Conservation (phyloP, 2,888 invertebrate genomes). For the Megamerina dolium region DNA sequence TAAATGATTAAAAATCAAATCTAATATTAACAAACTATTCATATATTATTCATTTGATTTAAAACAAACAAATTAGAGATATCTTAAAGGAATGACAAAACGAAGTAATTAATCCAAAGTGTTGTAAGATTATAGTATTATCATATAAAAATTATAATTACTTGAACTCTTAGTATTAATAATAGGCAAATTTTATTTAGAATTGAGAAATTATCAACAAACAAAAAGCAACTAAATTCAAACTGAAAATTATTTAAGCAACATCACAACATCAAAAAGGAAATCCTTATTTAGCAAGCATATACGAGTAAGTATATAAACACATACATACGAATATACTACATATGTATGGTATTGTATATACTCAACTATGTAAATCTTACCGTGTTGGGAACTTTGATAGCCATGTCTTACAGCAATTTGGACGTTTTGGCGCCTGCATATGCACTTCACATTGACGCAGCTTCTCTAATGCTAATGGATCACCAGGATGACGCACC, state of each 20-base stretch:
- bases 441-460: constrained; percentile 89
- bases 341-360: not conserved
- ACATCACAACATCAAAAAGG: constrained; percentile 50
- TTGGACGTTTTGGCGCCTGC: constrained; percentile 70
- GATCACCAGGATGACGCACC: constrained; percentile 74
- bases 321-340: not conserved
- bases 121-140: too few species aligned
- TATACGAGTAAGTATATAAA: too few species aligned
- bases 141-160: too few species aligned
- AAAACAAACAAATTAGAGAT: too few species aligned
- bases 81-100: too few species aligned
- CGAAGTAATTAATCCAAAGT: too few species aligned
- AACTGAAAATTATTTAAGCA: not conserved
- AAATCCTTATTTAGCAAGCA: constrained; percentile 40
- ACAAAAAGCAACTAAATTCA: constrained; percentile 1
- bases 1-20: too few species aligned
- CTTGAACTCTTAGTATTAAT: too few species aligned
- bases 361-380: constrained; percentile 12
- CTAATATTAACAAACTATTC: too few species aligned
- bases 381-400: constrained; percentile 87
- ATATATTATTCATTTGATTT: too few species aligned
- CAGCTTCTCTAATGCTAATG: constrained; percentile 73
- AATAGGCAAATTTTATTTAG: constrained; percentile 5
- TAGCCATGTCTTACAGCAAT: constrained; percentile 89
- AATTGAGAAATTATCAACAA: constrained; percentile 1